Conservation (phyloP, 2,797 vertebrate genomes). For the Pseudochaenichthys georgianus region DNA sequence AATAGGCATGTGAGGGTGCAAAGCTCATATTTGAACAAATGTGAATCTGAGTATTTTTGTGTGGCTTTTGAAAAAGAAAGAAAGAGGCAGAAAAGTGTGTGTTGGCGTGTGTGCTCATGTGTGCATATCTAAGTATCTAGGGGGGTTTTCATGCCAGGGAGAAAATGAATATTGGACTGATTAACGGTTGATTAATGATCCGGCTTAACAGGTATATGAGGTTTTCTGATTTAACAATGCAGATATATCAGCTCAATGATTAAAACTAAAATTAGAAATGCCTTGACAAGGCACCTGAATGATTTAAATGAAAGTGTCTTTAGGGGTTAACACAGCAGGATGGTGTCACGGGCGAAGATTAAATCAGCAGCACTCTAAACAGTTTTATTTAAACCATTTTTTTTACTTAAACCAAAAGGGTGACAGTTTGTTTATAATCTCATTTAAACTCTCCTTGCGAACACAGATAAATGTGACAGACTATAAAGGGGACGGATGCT, state of each 20-base stretch:
- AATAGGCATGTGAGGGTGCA: constrained; percentile 68
- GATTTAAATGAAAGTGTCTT: constrained; percentile 53
- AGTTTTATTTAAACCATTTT: constrained; percentile 20
- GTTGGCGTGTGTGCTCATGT: constrained; percentile 24
- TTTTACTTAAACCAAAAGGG: constrained; percentile 22
- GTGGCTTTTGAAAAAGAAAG: not conserved
- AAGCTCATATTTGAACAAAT: constrained; percentile 32
- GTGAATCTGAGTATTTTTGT: not conserved
- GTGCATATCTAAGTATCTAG: constrained; percentile 74
- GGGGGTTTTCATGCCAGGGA: constrained; percentile 80
- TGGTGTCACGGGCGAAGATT: constrained; percentile 23
- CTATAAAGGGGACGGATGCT: constrained; percentile 35
- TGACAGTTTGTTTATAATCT: constrained; percentile 22
- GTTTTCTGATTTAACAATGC: constrained; percentile 72
- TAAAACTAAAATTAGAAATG: constrained; percentile 75
- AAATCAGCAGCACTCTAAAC: constrained; percentile 15
- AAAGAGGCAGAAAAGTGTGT: not conserved
- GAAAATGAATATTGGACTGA: constrained; percentile 78
- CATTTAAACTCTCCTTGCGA: constrained; percentile 33
- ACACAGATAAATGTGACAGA: constrained; percentile 35
- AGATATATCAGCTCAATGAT: constrained; percentile 72
- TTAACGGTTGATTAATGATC: constrained; percentile 80
- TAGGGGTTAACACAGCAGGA: constrained; percentile 30
- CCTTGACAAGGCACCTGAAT: constrained; percentile 53
- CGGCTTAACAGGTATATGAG: constrained; percentile 73